Conservation (phyloP, 64 coral and sea anemone species). For the Astreopora myriophthalma region DNA sequence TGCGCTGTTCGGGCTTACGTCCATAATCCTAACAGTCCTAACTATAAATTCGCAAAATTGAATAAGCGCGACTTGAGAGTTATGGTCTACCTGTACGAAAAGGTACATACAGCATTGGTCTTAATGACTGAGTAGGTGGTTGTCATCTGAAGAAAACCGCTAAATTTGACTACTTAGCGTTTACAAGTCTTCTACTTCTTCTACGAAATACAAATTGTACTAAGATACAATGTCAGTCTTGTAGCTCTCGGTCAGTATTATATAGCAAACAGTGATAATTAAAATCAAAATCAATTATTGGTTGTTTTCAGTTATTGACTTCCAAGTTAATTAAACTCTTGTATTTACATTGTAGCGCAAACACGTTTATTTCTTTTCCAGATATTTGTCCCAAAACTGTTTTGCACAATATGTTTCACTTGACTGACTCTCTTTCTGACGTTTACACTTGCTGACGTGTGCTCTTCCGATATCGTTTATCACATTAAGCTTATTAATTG, state of each 20-base stretch:
- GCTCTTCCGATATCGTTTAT: slow-evolving; percentile 1
- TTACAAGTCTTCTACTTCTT: not conserved
- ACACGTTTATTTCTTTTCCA: slow-evolving; percentile 2
- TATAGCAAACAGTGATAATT: not conserved
- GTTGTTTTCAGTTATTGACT: not conserved
- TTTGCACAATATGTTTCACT: not conserved
- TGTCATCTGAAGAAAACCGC: not conserved
- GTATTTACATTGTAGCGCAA: not conserved
- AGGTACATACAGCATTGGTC: not conserved
- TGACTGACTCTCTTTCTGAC: not conserved
- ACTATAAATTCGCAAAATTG: not conserved
- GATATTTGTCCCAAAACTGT: not conserved
- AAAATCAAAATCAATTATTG: not conserved
- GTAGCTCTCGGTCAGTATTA: not conserved
- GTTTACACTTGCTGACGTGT: not conserved
- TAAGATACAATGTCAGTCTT: not conserved
- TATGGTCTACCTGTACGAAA: not conserved
- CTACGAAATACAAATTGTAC: not conserved
- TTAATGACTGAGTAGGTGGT: not conserved
- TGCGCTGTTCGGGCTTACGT: not conserved
- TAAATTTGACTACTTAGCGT: not conserved
- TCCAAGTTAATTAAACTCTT: not conserved
- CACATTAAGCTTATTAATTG: not conserved
- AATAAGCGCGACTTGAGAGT: not conserved
- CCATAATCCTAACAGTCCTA: not conserved